Conservation (phyloP, 2,797 vertebrate genomes). For the Spinus olivaceus region DNA sequence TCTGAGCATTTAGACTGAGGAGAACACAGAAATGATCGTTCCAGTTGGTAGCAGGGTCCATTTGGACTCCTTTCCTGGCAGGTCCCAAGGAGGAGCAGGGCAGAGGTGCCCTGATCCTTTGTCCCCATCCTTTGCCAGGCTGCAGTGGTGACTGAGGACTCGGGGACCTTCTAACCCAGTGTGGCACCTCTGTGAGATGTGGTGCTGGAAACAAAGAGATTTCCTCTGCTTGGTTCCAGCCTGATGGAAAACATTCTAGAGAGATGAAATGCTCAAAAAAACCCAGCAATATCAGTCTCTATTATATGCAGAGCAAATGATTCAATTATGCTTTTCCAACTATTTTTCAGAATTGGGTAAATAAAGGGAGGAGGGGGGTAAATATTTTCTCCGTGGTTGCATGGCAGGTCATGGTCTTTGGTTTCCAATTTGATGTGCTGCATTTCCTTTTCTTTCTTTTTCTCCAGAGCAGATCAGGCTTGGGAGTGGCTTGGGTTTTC, state of each 20-base stretch:
- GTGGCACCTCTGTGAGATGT: not conserved
- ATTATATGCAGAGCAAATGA: not conserved
- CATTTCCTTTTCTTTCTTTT: slow-evolving; percentile 33
- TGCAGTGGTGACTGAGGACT: not conserved
- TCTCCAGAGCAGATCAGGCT: not conserved
- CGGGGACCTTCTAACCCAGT: not conserved
- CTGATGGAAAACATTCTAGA: not conserved
- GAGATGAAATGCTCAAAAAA: not conserved
- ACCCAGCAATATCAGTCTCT: not conserved
- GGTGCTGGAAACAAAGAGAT: not conserved
- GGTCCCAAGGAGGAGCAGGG: not conserved
- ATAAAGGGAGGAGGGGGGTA: slow-evolving; percentile 5
- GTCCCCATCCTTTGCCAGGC: not conserved
- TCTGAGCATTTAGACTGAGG: not conserved
- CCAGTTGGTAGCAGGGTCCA: not conserved
- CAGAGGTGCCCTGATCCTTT: not conserved
- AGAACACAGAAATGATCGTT: not conserved
- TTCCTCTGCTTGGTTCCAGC: not conserved
- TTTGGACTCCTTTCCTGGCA: not conserved
- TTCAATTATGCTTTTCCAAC: not conserved
- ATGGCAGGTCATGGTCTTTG: slow-evolving; percentile 15
- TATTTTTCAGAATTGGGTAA: slow-evolving; percentile 18
- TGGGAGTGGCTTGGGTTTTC: slow-evolving; percentile 55
- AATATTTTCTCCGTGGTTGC: slow-evolving; percentile 7
- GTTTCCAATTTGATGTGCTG: not conserved